Evolutionary conservation across 2,113 vertebrate genomes (phyloP).

Genomic region (Siphamia tubifer): DNA sequence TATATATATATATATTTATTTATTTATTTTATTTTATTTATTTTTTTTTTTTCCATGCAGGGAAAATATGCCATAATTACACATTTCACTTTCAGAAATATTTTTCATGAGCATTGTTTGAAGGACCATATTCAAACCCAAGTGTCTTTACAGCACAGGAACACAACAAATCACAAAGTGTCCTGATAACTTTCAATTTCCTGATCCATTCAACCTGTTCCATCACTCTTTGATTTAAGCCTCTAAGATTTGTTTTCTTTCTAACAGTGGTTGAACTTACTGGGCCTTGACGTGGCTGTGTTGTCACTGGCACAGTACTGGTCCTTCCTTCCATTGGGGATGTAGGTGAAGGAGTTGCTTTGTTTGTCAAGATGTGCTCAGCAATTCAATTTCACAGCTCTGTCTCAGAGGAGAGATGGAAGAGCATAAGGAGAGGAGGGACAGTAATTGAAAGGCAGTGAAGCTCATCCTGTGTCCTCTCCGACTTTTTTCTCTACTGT

Average conservation of each 20-base stretch:
- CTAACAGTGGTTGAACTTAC: slow-evolving; percentile 48
- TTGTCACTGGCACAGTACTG: slow-evolving; percentile 41
- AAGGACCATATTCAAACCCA: too few species aligned
- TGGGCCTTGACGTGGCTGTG: slow-evolving; percentile 51
- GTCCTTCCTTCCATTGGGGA: slow-evolving; percentile 31
- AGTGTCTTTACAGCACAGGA: background rate
- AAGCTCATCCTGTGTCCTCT: slow-evolving; percentile 54
- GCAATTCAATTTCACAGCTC: slow-evolving; percentile 72
- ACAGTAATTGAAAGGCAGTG: slow-evolving; percentile 70
- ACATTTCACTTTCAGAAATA: too few species aligned
- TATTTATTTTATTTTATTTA: too few species aligned
- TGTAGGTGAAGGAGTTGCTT: slow-evolving; percentile 59
- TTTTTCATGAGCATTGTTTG: too few species aligned
- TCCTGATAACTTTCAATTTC: background rate
- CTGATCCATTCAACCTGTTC: background rate
- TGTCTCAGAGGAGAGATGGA: slow-evolving; percentile 55
- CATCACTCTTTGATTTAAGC: slow-evolving; percentile 27
- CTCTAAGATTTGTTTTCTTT: slow-evolving; percentile 46
- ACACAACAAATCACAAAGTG: background rate
- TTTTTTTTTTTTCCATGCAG: too few species aligned
- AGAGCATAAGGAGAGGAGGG: slow-evolving; percentile 42
- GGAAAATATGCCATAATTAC: too few species aligned
- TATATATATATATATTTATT: too few species aligned
- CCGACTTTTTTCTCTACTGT: slow-evolving; percentile 7
- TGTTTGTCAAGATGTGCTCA: slow-evolving; percentile 67